A percentile compares a stretch with the other conserved stretches of the same genome.
Evolutionary conservation across 2,113 vertebrate genomes (phyloP).

Genomic region (Himantopus leucocephalus): DNA sequence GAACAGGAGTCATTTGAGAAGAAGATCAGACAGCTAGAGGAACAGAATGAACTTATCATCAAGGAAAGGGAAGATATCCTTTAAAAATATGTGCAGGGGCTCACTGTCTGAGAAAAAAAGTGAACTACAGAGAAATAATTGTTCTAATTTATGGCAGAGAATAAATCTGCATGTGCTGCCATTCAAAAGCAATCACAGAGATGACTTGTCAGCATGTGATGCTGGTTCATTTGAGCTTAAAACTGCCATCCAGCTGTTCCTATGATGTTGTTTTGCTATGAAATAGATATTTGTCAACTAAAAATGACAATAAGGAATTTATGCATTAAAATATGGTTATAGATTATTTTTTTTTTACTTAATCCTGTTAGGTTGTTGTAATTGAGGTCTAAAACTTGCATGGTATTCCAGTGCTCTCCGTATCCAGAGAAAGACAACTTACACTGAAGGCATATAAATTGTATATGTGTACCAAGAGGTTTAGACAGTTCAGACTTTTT

Average conservation of each 20-base stretch:
- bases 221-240: slow-evolving; percentile 69
- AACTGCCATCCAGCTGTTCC: slow-evolving; percentile 73
- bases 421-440: not conserved
- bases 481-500: not conserved
- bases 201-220: slow-evolving; percentile 72
- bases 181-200: slow-evolving; percentile 69
- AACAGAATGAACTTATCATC: slow-evolving; percentile 89
- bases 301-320: slow-evolving; percentile 64
- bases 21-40: slow-evolving; percentile 91
- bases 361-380: not conserved
- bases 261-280: slow-evolving; percentile 53
- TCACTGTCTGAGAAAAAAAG: slow-evolving; percentile 55
- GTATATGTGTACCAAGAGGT: not conserved
- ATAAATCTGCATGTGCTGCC: slow-evolving; percentile 72
- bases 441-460: not conserved
- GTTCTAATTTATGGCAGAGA: slow-evolving; percentile 72
- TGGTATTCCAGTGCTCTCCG: not conserved
- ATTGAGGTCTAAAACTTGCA: not conserved
- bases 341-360: not conserved
- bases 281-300: slow-evolving; percentile 72
- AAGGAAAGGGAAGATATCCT: slow-evolving; percentile 97
- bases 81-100: slow-evolving; percentile 63
- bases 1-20: slow-evolving; percentile 91
- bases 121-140: slow-evolving; percentile 74
- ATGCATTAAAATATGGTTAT: slow-evolving; percentile 25